These are phyloP conservation scores for Octodon degus DNA, from an alignment of 2,113 vertebrate species.

Conservation along the genomic window DNA sequence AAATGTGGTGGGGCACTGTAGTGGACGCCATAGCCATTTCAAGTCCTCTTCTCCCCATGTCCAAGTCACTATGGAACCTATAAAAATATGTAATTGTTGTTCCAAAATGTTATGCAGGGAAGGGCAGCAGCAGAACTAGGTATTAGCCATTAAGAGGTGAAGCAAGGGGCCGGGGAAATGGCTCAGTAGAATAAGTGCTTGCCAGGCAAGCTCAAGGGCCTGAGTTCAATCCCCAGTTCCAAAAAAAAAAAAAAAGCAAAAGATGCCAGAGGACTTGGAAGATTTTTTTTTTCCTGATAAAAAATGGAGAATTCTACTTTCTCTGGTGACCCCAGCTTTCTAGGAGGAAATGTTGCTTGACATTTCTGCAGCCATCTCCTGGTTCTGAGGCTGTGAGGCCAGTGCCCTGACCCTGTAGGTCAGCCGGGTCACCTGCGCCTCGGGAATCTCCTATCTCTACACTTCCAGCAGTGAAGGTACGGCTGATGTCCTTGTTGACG, in stretches of 20 bases:
- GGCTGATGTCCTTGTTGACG: background rate
- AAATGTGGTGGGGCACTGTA: background rate
- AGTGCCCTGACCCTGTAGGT: background rate
- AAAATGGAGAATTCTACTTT: slow-evolving; percentile 2
- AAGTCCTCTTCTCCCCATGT: background rate
- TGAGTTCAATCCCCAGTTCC: too few relatives aligned
- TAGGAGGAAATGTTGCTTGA: background rate
- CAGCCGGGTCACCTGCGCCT: background rate
- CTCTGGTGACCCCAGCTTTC: background rate
- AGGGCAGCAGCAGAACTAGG: background rate
- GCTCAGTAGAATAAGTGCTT: too few relatives aligned
- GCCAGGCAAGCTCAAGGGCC: too few relatives aligned
- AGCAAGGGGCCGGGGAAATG: background rate
- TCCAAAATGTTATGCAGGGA: background rate
- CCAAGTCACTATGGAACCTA: background rate
- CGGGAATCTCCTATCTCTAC: background rate
- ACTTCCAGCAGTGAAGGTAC: background rate
- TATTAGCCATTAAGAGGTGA: background rate
- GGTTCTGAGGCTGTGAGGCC: background rate
- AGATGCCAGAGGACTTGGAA: background rate
- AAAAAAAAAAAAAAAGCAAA: background rate
- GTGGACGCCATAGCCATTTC: background rate
- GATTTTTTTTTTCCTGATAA: background rate
- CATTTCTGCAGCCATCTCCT: background rate
- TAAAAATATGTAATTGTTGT: background rate